Evolutionary conservation across 2,888 invertebrate genomes (phyloP).

Genomic region (Trissolcus japonicus): DNA sequence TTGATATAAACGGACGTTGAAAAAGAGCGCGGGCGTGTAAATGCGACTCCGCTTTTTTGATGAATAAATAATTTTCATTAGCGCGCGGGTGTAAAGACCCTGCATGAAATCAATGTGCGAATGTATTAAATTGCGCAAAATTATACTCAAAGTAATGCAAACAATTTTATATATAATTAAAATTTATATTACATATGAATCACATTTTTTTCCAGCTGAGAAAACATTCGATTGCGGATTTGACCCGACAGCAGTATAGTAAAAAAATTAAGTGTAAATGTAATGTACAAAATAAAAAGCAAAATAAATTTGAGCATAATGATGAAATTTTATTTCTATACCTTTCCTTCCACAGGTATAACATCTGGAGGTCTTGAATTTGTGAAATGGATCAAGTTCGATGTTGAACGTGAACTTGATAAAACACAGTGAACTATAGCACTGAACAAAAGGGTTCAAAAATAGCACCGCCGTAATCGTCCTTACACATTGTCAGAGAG

Average conservation of each 20-base stretch:
- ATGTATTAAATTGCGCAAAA: background rate
- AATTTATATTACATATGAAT: too few species aligned
- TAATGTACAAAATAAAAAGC: too few species aligned
- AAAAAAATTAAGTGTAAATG: too few species aligned
- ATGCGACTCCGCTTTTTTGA: background rate
- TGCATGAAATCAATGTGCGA: background rate
- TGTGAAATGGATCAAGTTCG: conserved; percentile 41
- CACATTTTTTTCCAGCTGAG: too few species aligned
- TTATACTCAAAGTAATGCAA: background rate
- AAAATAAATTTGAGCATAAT: background rate
- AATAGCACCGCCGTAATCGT: conserved; percentile 10
- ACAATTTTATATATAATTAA: too few species aligned
- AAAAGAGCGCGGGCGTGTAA: conserved; percentile 1
- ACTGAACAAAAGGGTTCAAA: conserved; percentile 21
- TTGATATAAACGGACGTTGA: conserved; percentile 21
- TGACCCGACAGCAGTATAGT: too few species aligned
- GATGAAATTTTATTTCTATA: too few species aligned
- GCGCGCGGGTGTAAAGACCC: background rate
- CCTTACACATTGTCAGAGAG: conserved; percentile 24
- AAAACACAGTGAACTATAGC: conserved; percentile 25
- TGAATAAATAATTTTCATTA: conserved; percentile 1
- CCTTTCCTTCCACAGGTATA: too few species aligned
- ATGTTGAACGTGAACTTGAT: conserved; percentile 37
- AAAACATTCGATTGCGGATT: too few species aligned
- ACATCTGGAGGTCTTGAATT: conserved; percentile 4